A percentile compares a stretch with the other conserved stretches of the same genome.
Evolutionary conservation across 2,888 invertebrate species (phyloP).

Genomic region (Operophtera brumata): DNA sequence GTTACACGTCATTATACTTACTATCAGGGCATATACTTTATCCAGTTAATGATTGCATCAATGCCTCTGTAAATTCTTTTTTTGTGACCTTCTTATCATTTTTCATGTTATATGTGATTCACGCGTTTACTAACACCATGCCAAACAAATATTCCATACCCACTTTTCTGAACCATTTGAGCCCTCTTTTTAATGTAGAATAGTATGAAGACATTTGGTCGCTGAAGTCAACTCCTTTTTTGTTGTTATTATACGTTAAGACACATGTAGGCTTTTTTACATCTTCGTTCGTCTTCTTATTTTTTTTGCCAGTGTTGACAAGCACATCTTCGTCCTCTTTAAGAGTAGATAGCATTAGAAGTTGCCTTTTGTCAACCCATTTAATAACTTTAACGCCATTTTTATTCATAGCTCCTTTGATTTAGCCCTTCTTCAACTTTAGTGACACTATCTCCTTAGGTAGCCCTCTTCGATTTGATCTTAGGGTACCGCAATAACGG

Average conservation of each 20-base stretch:
- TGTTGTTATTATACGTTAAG: slow-evolving; percentile 24
- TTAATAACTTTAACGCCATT: slow-evolving; percentile 30
- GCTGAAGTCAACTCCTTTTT: slow-evolving; percentile 30
- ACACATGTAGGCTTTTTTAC: slow-evolving; percentile 8
- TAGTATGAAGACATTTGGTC: slow-evolving; percentile 35
- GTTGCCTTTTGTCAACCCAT: slow-evolving; percentile 25
- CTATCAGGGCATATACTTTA: slow-evolving; percentile 16
- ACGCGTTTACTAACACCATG: slow-evolving; percentile 25
- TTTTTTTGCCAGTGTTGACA: slow-evolving; percentile 16
- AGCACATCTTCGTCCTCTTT: slow-evolving; percentile 17
- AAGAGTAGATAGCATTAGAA: slow-evolving; percentile 26
- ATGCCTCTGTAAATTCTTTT: slow-evolving; percentile 16
- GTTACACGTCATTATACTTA: slow-evolving; percentile 12
- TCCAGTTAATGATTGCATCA: slow-evolving; percentile 21
- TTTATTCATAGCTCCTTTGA: slow-evolving; percentile 12
- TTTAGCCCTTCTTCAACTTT: slow-evolving; percentile 28
- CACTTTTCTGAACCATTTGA: slow-evolving; percentile 33
- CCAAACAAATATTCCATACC: slow-evolving; percentile 30
- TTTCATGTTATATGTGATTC: slow-evolving; percentile 1
- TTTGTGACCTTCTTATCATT: slow-evolving; percentile 13
- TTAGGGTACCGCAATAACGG: slow-evolving; percentile 24
- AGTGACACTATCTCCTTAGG: slow-evolving; percentile 18
- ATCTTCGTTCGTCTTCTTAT: slow-evolving; percentile 2
- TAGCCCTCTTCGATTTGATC: slow-evolving; percentile 20
- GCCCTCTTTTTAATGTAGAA: slow-evolving; percentile 24